phyloP scores from a whole-genome alignment of 2,888 invertebrate genomes.

The Isoperla grammatica region DNA sequence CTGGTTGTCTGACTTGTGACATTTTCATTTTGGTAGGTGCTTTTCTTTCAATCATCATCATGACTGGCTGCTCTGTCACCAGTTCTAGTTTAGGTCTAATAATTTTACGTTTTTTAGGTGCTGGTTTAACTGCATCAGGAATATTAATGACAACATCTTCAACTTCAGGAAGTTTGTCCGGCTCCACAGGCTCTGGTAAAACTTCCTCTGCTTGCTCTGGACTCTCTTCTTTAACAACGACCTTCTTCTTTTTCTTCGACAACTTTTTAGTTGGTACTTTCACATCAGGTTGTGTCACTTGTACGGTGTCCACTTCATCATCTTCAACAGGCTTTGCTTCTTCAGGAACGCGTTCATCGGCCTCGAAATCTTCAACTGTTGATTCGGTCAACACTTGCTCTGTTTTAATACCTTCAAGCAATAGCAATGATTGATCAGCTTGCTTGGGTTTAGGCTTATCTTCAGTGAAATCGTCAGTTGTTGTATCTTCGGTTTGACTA shows the following conservation, averaged over 20 bases:
- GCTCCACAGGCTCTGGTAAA: conserved; percentile 26
- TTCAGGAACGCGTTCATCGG: conserved; percentile 2
- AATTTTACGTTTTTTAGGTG: conserved; percentile 17
- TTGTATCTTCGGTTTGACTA: background rate
- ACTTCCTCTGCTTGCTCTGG: conserved; percentile 33
- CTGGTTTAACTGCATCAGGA: conserved; percentile 9
- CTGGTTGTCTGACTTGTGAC: conserved; percentile 29
- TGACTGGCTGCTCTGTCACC: conserved; percentile 9
- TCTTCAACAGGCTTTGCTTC: conserved; percentile 17
- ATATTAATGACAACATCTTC: conserved; percentile 9
- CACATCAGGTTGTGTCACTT: conserved; percentile 8
- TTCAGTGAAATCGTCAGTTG: too few relatives aligned
- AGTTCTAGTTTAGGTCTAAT: conserved; percentile 18
- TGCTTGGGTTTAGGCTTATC: conserved; percentile 31
- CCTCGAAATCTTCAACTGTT: conserved; percentile 3
- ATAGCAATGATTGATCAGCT: conserved; percentile 22
- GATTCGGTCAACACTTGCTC: conserved; percentile 13
- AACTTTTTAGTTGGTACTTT: conserved; percentile 28
- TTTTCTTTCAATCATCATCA: conserved; percentile 32
- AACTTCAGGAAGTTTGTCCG: conserved; percentile 1
- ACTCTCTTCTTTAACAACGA: conserved; percentile 35
- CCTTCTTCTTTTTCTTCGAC: conserved; percentile 30
- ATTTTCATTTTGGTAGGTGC: conserved; percentile 31
- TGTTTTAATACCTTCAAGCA: conserved; percentile 17
- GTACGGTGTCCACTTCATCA: conserved; percentile 14